These are phyloP conservation scores for Parthenolecanium corni DNA, from an alignment of 2,888 invertebrate species.

Conservation along the genomic window DNA sequence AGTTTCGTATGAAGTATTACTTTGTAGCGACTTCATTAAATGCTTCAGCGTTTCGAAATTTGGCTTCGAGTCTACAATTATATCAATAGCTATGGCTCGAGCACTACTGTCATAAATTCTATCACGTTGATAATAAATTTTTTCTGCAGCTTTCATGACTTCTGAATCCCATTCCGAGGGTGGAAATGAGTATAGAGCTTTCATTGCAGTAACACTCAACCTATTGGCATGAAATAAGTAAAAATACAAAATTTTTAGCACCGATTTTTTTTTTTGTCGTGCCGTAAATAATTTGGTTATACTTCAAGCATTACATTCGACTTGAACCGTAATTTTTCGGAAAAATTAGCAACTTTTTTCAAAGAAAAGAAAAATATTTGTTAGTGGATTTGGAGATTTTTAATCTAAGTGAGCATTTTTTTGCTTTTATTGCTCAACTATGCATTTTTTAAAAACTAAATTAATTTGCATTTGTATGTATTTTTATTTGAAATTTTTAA, in stretches of 20 bases:
- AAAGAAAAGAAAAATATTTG: too few species aligned
- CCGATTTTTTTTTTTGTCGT: background rate
- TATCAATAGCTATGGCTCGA: conserved; percentile 56
- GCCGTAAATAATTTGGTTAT: background rate
- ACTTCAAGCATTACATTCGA: background rate
- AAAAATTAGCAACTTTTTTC: too few species aligned
- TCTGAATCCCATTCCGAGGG: conserved; percentile 38
- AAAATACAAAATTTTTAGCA: background rate
- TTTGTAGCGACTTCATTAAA: conserved; percentile 43
- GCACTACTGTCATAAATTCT: conserved; percentile 56
- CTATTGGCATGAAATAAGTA: conserved; percentile 34
- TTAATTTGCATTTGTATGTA: too few species aligned
- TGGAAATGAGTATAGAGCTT: conserved; percentile 49
- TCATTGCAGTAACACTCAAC: conserved; percentile 54
- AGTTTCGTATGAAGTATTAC: conserved; percentile 49
- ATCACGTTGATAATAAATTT: conserved; percentile 49
- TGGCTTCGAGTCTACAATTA: conserved; percentile 51
- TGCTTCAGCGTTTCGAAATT: conserved; percentile 44
- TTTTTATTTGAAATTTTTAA: too few species aligned
- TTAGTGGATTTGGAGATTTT: too few species aligned
- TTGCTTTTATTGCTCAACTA: too few species aligned
- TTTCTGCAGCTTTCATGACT: conserved; percentile 43
- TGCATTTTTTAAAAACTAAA: too few species aligned
- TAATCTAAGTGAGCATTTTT: too few species aligned
- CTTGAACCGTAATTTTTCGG: too few species aligned